Conservation (phyloP, 2,113 vertebrate species). For the Arizona elegans region DNA sequence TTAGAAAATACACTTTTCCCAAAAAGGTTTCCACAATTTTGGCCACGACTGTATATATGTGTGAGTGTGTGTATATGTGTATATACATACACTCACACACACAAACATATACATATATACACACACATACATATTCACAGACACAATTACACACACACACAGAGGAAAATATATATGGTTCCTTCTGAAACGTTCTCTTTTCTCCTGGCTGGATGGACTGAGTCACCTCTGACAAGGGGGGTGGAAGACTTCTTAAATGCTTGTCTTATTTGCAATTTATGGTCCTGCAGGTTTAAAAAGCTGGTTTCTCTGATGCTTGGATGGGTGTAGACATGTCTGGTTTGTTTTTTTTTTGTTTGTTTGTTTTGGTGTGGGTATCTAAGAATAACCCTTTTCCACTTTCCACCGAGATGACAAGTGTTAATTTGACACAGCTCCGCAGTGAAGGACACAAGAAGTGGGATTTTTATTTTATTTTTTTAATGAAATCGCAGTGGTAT, state of each 20-base stretch:
- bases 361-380: conserved; percentile 22
- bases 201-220: conserved; percentile 59
- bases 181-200: conserved; percentile 14
- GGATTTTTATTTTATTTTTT: background rate
- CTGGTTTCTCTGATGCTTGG: conserved; percentile 38
- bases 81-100: too few species aligned
- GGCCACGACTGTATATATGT: too few species aligned
- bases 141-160: background rate
- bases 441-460: background rate
- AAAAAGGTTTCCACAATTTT: too few species aligned
- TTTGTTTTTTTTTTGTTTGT: conserved; percentile 36
- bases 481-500: background rate
- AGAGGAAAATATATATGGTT: background rate
- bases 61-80: too few species aligned
- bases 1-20: too few species aligned
- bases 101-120: too few species aligned
- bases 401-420: background rate
- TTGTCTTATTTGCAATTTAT: conserved; percentile 43
- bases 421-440: background rate
- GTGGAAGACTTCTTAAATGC: background rate
- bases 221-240: background rate
- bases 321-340: conserved; percentile 5
- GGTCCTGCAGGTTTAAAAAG: conserved; percentile 49
- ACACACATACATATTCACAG: background rate
- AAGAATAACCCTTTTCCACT: background rate